Conservation (phyloP, 1,140 invertebrate species). For the Sinella curviseta region DNA sequence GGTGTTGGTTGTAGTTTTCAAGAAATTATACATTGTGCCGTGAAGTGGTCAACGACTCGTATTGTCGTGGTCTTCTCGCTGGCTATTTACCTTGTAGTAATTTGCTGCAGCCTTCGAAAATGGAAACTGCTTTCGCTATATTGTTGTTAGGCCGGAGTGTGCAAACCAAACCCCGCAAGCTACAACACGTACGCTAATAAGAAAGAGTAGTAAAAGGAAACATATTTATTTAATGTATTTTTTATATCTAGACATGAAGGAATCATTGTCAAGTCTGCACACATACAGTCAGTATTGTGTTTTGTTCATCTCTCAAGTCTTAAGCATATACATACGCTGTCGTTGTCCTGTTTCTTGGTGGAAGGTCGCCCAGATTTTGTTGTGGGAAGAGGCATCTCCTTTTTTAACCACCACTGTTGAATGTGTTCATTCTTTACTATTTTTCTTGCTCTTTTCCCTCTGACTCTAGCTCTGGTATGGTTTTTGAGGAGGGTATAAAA, state of each 20-base stretch:
- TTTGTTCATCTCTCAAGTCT: too few relatives aligned
- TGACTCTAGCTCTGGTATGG: not conserved
- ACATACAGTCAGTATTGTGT: too few relatives aligned
- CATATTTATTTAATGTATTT: too few relatives aligned
- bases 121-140: not conserved
- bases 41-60: not conserved
- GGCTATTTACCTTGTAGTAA: not conserved
- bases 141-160: not conserved
- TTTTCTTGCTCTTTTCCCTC: not conserved
- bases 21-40: too few relatives aligned
- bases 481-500: not conserved
- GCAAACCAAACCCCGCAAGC: too few relatives aligned
- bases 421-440: not conserved
- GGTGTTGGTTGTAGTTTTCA: too few relatives aligned
- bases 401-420: not conserved
- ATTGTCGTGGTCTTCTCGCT: too few relatives aligned
- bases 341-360: not conserved
- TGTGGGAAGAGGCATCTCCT: conserved; percentile 5
- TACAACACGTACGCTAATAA: too few relatives aligned
- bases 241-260: too few relatives aligned
- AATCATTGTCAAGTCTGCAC: too few relatives aligned
- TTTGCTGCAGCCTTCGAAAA: not conserved
- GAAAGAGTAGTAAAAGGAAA: too few relatives aligned
- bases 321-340: not conserved
- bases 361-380: conserved; percentile 16